Conservation (phyloP, 2,113 vertebrate genomes). For the Cavia aperea region DNA sequence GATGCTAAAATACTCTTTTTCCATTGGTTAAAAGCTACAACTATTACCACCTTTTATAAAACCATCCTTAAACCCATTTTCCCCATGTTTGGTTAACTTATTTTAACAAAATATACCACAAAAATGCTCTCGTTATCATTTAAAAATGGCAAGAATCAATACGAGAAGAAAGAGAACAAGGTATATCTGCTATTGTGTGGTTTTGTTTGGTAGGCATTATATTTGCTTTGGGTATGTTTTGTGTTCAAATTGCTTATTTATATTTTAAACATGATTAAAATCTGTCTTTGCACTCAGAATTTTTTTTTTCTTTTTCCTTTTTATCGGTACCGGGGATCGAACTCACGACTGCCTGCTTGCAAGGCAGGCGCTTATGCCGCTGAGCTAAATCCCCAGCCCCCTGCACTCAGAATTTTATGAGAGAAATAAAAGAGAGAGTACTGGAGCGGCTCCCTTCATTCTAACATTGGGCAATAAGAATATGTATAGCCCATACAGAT, state of each 20-base stretch:
- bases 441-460: not conserved
- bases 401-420: not conserved
- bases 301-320: not conserved
- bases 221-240: not conserved
- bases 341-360: too few species aligned
- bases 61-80: not conserved
- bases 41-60: not conserved
- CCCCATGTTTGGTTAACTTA: not conserved
- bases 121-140: not conserved
- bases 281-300: not conserved
- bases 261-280: constrained; percentile 30
- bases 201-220: not conserved
- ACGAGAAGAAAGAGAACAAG: not conserved
- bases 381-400: too few species aligned
- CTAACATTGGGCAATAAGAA: not conserved
- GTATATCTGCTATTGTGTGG: not conserved
- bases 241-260: not conserved
- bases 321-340: too few species aligned
- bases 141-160: not conserved
- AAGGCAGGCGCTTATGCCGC: too few species aligned
- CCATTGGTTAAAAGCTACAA: constrained; percentile 4
- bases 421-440: not conserved
- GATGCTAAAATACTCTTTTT: not conserved
- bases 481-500: not conserved
- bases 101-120: not conserved